A percentile compares a stretch with the other conserved stretches of the same genome.
Evolutionary conservation across 2,113 vertebrate genomes (phyloP).

Genomic region (Dascyllus trimaculatus): DNA sequence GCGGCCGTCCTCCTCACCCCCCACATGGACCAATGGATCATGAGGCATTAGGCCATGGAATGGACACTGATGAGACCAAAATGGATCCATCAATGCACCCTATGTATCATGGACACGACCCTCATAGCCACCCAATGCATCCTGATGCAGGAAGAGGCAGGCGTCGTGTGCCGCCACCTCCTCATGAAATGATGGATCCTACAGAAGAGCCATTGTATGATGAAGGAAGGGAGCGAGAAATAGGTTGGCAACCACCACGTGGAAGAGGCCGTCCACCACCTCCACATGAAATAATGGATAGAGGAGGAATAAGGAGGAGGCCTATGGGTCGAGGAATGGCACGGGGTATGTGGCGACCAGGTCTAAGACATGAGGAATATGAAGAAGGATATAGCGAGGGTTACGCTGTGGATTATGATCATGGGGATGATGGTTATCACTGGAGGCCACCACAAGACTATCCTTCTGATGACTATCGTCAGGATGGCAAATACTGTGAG

Average conservation of each 20-base stretch:
- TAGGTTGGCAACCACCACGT: constrained; percentile 58
- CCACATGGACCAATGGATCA: constrained; percentile 70
- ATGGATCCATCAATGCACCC: constrained; percentile 76
- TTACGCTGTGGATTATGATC: constrained; percentile 77
- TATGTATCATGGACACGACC: constrained; percentile 82
- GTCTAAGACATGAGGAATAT: constrained; percentile 81
- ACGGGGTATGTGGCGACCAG: constrained; percentile 78
- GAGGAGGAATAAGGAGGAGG: constrained; percentile 77
- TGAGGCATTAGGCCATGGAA: constrained; percentile 59
- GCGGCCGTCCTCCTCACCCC: constrained; percentile 76
- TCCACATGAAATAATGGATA: constrained; percentile 71
- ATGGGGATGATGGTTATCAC: constrained; percentile 85
- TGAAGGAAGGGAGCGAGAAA: constrained; percentile 61
- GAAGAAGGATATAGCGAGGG: constrained; percentile 67
- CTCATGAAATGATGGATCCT: constrained; percentile 65
- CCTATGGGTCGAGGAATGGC: constrained; percentile 84
- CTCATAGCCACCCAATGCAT: constrained; percentile 79
- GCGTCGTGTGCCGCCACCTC: constrained; percentile 80
- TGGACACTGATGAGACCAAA: constrained; percentile 66
- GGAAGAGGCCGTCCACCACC: constrained; percentile 61
- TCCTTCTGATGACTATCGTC: constrained; percentile 85
- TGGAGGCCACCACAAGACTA: constrained; percentile 84
- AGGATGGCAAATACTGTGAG: constrained; percentile 87
- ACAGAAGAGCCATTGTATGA: constrained; percentile 57
- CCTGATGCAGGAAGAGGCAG: constrained; percentile 81